Evolutionary conservation across 2,113 vertebrate genomes (phyloP).

Genomic region (Mionectes macconnelli): DNA sequence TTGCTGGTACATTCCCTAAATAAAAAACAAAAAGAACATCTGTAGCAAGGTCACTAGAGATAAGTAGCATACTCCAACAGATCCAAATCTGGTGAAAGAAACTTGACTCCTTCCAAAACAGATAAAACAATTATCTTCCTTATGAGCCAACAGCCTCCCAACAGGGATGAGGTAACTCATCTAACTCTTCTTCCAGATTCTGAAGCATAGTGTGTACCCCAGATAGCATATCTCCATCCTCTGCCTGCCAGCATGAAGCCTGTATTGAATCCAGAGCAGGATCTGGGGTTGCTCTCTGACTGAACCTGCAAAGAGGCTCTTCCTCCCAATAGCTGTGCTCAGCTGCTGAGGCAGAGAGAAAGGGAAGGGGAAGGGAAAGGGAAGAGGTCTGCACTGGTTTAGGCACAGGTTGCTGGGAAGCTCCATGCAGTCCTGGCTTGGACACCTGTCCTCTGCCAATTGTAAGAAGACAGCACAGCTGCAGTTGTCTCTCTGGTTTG

Average conservation of each 20-base stretch:
- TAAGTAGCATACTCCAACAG: neutral
- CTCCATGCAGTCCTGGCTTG: neutral
- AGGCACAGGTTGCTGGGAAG: neutral
- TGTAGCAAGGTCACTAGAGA: neutral
- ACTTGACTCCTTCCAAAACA: neutral
- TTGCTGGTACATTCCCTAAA: neutral
- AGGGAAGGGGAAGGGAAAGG: neutral
- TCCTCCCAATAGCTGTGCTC: fast-evolving
- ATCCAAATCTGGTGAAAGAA: neutral
- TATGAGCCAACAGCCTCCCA: neutral
- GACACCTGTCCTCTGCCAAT: neutral
- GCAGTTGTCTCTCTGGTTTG: fast-evolving
- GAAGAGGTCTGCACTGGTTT: too few relatives aligned
- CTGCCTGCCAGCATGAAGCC: neutral
- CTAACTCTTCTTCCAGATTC: neutral
- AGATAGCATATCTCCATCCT: neutral
- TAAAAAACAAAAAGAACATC: neutral
- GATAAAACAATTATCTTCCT: neutral
- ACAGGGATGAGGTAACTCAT: neutral
- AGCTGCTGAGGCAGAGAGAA: neutral
- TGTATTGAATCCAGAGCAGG: neutral
- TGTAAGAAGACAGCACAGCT: neutral
- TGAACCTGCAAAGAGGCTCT: neutral
- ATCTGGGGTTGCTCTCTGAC: neutral
- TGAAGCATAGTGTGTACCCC: neutral